Base-by-base conservation (phyloP, 2,888 invertebrate species). In the Epirrhoe tristata region DNA sequence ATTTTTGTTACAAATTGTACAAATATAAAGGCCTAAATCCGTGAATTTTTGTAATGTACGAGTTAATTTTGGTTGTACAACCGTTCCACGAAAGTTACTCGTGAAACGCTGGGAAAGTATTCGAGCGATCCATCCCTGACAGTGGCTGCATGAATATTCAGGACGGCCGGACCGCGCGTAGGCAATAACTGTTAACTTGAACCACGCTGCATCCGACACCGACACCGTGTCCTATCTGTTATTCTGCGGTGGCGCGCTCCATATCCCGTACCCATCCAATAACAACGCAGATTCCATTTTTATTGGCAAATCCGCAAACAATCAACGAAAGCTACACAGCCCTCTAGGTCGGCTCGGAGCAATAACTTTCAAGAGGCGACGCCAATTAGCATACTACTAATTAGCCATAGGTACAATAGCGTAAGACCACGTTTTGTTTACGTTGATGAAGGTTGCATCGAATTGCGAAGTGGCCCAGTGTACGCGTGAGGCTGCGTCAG, bases 401-500 rank as follows among this genome's bases (percentile, higher is more conserved):
- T 81, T 79, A 69, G 75, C 65, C 69, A 67, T 72, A 17, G 12
- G 31, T 80, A 73, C 72, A 77, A 79, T 85, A 84, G 82, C 82
- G 84, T 85, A 85, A 83, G 82, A 79, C 80, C 81, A 86, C 84
- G 87, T 91, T n/a, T 91, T 93, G 90, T 92, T 93, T 93, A 92
- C 87, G 87, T 90, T 89, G 85, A 84, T 84, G 90, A 90, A 93
- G 93, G 93, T 91, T 93, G 90, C 88, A 92, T 89, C 81, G 87
- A 91, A 91, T 91, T 91, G 93, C 91, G 91, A 91, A 89, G 90
- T 87, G 84, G 84, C 85, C 82, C 93, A 93, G 93, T 93, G 86
- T 85, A 86, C 87, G 90, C 89, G 90, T 78, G 90, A 88, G 91
- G 86, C 90, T 91, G 91, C 89, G 88, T 90, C 83, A 80, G 92